Percentiles rank a stretch among this genome's conserved stretches.
Conservation (phyloP, 2,113 vertebrate species). For the Hyaena hyaena region DNA sequence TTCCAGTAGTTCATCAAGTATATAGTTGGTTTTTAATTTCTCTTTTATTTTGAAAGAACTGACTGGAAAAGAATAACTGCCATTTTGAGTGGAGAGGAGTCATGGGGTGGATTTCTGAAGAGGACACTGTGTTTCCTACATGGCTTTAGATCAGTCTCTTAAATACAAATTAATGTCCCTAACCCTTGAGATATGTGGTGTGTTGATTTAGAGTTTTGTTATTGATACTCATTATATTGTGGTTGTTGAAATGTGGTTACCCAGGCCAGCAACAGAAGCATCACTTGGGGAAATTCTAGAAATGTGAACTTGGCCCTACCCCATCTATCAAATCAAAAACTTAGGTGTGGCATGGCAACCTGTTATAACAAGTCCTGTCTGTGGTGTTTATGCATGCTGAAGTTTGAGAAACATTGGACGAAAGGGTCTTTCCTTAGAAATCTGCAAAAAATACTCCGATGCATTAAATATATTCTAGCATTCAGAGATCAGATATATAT, state of each 20-base stretch:
- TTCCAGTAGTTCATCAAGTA: neutral
- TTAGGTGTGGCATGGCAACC: neutral
- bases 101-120: neutral
- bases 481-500: neutral
- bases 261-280: neutral
- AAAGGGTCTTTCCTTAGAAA: neutral
- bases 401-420: neutral
- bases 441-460: neutral
- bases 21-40: conserved; percentile 14
- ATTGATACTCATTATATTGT: neutral
- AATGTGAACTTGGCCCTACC: neutral
- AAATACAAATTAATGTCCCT: neutral
- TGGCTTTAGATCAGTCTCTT: neutral
- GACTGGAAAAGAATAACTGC: neutral
- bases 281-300: neutral
- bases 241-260: neutral
- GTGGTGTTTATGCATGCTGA: neutral
- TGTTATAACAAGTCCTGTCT: neutral
- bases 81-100: neutral
- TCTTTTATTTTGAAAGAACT: conserved; percentile 31
- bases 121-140: neutral
- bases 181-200: neutral
- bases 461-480: neutral
- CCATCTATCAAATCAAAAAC: neutral
- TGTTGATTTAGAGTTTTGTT: neutral